Evolutionary conservation across 2,888 invertebrate species (phyloP), one percentile per base, ranked within the genome.

Genomic region (Dione juno): DNA sequence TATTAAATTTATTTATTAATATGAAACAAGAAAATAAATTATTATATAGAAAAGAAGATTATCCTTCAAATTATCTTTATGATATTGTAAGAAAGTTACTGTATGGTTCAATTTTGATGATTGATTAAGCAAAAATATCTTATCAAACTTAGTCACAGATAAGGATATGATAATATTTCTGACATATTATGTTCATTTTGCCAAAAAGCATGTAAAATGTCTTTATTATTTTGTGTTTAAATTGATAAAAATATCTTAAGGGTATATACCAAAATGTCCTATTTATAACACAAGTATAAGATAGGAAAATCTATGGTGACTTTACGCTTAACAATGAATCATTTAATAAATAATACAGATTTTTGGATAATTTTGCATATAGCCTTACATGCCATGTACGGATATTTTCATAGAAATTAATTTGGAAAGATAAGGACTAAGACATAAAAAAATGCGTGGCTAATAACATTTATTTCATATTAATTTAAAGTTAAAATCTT

Each of bases 81-180:
- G 0, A 40, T 16, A 16, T 57, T 16, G 28, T 28, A 45, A n/a
- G 10, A 61, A 45, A 28, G 45, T 61, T 35, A 11, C 9, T 41
- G 41, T 45, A n/a, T 28, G 45, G n/a, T 61, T 45, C 16, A 7
- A 1, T 40, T 35, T 61, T 43, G 35, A 16, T n/a, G 35, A 61
- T 61, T 61, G 45, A 61, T 61, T 11, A 61, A 61, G n/a, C 28
- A 28, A 61, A 61, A 45, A 61, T 61, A 45, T 45, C 61, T 61
- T 61, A 61, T 61, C 61, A 16, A 45, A 35, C 19, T 61, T 61
- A 45, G 61, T 28, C 45, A 45, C 61, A 14, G 61, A 61, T 61
- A 61, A 61, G 9, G 43, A 45, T 45, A 61, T 45, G 61, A 61
- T 61, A 61, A 21, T 45, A 59, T 21, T 59, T 59, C 9, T 61